These are phyloP conservation scores for Trematomus loennbergii DNA, from an alignment of 2,113 vertebrate species.

Conservation along the genomic window DNA sequence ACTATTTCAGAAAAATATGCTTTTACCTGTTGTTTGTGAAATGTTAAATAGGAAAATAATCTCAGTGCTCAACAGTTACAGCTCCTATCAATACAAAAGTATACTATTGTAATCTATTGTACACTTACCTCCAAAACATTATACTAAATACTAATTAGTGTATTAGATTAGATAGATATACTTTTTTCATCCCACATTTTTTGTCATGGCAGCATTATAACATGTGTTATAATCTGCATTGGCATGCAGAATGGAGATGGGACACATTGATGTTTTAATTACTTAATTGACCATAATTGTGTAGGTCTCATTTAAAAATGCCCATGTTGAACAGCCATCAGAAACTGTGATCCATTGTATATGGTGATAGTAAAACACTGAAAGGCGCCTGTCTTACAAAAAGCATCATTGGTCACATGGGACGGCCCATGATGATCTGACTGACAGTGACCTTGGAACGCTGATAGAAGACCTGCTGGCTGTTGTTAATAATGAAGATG, in stretches of 20 bases:
- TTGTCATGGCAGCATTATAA: too few relatives aligned
- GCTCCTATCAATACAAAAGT: neutral
- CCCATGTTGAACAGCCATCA: neutral
- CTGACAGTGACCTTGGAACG: slow-evolving; percentile 19
- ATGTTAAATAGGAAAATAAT: neutral
- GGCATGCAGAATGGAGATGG: neutral
- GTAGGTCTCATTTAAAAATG: slow-evolving; percentile 1
- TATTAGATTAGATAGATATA: neutral
- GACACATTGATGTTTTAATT: neutral
- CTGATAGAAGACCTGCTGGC: neutral
- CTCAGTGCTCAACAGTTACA: neutral
- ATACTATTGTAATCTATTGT: neutral
- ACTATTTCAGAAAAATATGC: neutral
- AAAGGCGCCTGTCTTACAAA: too few relatives aligned
- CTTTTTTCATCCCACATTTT: too few relatives aligned
- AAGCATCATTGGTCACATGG: slow-evolving; percentile 5
- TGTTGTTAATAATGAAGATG: slow-evolving; percentile 13
- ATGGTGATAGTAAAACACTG: neutral
- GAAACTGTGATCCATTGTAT: neutral
- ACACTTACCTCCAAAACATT: neutral
- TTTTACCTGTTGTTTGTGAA: neutral
- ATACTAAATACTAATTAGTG: neutral
- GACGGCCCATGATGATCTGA: slow-evolving; percentile 12
- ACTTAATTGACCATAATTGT: slow-evolving; percentile 4
- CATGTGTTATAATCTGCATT: too few relatives aligned